Evolutionary conservation across 1,140 invertebrate genomes (phyloP), one percentile per base, ranked within the genome.

Genomic region (Ditylenchus dipsaci): DNA sequence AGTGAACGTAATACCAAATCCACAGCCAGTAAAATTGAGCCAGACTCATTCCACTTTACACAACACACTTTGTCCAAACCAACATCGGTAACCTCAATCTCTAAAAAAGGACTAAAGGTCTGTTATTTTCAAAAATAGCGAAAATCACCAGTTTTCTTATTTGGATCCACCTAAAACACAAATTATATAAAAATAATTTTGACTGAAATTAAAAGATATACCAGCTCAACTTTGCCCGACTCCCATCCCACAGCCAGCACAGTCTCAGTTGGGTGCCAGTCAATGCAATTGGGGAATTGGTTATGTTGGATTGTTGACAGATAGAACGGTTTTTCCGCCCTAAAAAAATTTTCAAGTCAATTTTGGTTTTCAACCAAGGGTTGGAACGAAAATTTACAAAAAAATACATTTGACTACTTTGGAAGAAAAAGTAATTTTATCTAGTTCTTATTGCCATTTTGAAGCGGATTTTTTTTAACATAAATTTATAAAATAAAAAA

Each of bases 231-330:
- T 53, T 92, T 91, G 47, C 93, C 93, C 80, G 88, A 91, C 83
- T 94, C 91, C 91, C 92, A 96, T 9, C 91, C 91, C 63, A 89
- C 89, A 3, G 89, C 89, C 58, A 96, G 81, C 64, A 91, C 86
- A 56, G 88, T 88, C 77, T 89, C 88, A 45, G 88, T 88, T 1
- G 93, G 92, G 86, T 97, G 93, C 93, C 93, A 97, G 1, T 87
- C 86, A 23, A 95, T 82, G 5, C 89, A 87, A 13, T 90, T 90
- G 5, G 73, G 53, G 3, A 23, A 43, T 27, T 72, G 0, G 90
- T 89, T 85, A 91, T 90, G 63, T 89, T 89, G 0, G 88, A 87
- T 5, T 88, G 83, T 76, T 90, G 88, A 38, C 87, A 87, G 0
- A 89, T 88, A 82, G 90, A 89, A 27, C 89, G 89, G n/a, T 90